phyloP scores from a whole-genome alignment of 2,113 vertebrate genomes.

The Pionites leucogaster region DNA sequence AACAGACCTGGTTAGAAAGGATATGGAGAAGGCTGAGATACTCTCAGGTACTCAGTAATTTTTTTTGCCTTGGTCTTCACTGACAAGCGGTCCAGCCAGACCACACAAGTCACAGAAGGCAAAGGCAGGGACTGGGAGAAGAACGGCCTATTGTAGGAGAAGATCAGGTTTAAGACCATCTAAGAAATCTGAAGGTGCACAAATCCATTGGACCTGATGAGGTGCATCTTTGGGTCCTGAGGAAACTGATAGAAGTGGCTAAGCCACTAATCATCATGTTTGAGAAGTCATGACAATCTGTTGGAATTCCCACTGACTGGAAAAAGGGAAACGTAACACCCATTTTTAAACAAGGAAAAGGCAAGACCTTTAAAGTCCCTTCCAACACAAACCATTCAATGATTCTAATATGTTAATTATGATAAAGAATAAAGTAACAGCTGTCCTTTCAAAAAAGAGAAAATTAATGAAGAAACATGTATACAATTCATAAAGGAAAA shows the following conservation, averaged over 20 bases:
- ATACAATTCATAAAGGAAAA: background rate
- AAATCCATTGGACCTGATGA: background rate
- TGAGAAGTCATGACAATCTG: background rate
- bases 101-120: background rate
- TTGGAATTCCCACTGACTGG: background rate
- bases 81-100: background rate
- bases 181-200: background rate
- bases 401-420: background rate
- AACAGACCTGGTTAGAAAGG: background rate
- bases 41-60: background rate
- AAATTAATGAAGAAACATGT: background rate
- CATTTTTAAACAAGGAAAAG: background rate
- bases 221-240: background rate
- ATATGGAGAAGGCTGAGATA: background rate
- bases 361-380: background rate
- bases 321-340: background rate
- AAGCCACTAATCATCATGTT: background rate
- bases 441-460: background rate
- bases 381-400: background rate
- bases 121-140: background rate
- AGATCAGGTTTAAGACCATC: background rate
- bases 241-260: background rate
- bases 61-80: background rate
- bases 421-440: background rate
- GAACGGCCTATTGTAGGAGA: background rate